Conservation (phyloP, 2,888 invertebrate species). For the Aleiodes leptofemur region DNA sequence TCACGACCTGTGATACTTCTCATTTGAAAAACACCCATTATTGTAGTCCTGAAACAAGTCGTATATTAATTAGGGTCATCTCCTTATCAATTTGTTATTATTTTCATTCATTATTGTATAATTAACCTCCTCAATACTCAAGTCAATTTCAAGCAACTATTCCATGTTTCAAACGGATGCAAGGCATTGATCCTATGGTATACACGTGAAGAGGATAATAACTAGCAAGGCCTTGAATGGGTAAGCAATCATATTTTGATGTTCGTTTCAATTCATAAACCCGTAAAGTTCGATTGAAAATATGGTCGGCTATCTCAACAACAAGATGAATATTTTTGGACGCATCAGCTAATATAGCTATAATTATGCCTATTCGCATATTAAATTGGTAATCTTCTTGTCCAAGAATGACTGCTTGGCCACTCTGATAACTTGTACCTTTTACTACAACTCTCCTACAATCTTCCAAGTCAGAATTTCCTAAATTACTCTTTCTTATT, state of each 20-base stretch:
- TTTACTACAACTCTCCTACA: background rate
- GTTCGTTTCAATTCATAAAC: no score
- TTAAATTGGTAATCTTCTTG: background rate
- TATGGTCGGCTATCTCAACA: no score
- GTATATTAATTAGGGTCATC: background rate
- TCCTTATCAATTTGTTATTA: background rate
- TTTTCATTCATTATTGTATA: no score
- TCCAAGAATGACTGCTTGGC: slow-evolving; percentile 1
- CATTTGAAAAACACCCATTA: background rate
- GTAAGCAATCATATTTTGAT: no score
- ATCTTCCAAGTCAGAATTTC: no score
- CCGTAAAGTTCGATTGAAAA: no score
- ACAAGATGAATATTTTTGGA: no score
- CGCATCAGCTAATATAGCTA: no score
- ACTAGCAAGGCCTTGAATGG: slow-evolving; percentile 39
- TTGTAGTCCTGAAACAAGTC: no score
- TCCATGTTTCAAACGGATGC: slow-evolving; percentile 45
- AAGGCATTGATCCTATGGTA: slow-evolving; percentile 35
- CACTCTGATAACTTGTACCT: background rate
- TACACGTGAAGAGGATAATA: slow-evolving; percentile 44
- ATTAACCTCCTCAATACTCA: background rate
- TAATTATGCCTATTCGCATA: background rate
- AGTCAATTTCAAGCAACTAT: slow-evolving; percentile 21
- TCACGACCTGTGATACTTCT: background rate
- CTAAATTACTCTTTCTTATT: background rate